Evolutionary conservation across 2,888 invertebrate genomes (phyloP).

Genomic region (Theretra japonica): DNA sequence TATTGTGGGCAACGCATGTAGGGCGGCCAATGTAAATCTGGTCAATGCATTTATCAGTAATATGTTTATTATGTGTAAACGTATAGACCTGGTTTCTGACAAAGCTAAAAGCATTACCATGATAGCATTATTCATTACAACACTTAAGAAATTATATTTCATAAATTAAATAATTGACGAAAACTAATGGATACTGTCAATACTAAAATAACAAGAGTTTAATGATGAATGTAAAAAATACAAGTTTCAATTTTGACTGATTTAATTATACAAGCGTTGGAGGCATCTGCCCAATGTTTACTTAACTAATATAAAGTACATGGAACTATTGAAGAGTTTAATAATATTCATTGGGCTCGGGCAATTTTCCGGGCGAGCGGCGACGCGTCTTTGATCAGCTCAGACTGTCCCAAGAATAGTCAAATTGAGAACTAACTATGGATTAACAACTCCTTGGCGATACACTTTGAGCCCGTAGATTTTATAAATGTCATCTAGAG

Average conservation of each 20-base stretch:
- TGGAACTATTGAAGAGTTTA: slow-evolving; percentile 82
- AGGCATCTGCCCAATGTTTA: slow-evolving; percentile 49
- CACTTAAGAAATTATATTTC: no score
- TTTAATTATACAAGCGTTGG: slow-evolving; percentile 15
- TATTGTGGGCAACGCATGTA: background rate
- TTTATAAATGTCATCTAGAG: slow-evolving; percentile 15
- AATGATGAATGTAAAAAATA: background rate
- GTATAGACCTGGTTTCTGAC: background rate
- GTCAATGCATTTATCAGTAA: background rate
- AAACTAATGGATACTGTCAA: no score
- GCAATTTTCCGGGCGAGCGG: slow-evolving; percentile 81
- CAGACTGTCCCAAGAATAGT: slow-evolving; percentile 68
- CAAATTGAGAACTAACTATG: slow-evolving; percentile 69
- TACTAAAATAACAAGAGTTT: background rate
- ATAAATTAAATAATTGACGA: no score
- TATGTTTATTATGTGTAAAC: background rate
- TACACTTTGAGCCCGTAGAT: slow-evolving; percentile 8
- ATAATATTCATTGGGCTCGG: slow-evolving; percentile 84
- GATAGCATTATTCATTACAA: no score
- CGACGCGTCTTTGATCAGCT: slow-evolving; percentile 81
- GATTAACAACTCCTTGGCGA: slow-evolving; percentile 51
- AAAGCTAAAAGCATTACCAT: no score
- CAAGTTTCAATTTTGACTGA: background rate
- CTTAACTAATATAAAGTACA: slow-evolving; percentile 73
- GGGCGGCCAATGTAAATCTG: background rate